A percentile compares a stretch with the other conserved stretches of the same genome.
phyloP scores from a whole-genome alignment of 2,113 vertebrate genomes.

The Chaetura pelagica region DNA sequence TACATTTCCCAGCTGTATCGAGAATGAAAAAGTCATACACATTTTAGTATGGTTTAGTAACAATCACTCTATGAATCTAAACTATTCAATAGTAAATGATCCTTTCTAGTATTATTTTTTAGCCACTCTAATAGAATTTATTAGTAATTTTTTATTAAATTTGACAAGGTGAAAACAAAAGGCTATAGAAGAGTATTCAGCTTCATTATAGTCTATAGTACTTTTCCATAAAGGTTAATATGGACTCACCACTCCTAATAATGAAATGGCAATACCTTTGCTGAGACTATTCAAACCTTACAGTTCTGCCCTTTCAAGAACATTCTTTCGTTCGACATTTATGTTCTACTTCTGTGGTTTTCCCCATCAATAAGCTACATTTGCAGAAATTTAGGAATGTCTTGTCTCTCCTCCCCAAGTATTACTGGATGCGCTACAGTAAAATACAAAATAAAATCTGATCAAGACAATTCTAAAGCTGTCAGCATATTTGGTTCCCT shows the following conservation, averaged over 20 bases:
- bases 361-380: background rate
- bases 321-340: background rate
- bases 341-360: background rate
- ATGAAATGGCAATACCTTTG: background rate
- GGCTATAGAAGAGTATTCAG: background rate
- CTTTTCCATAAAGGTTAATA: conserved; percentile 18
- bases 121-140: background rate
- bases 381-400: background rate
- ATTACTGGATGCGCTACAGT: background rate
- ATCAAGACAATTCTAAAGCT: conserved; percentile 20
- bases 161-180: conserved; percentile 35
- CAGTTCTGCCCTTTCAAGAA: background rate
- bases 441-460: conserved; percentile 2
- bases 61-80: background rate
- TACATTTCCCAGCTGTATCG: background rate
- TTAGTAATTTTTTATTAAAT: background rate
- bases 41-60: background rate
- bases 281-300: background rate
- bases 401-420: background rate
- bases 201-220: background rate
- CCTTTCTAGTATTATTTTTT: background rate
- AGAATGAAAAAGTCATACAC: background rate
- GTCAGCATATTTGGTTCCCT: conserved; percentile 38
- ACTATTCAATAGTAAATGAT: background rate
- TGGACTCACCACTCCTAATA: background rate